A percentile compares a stretch with the other conserved stretches of the same genome.
Evolutionary conservation across 1,140 invertebrate genomes (phyloP).

Genomic region (Trissolcus basalis): DNA sequence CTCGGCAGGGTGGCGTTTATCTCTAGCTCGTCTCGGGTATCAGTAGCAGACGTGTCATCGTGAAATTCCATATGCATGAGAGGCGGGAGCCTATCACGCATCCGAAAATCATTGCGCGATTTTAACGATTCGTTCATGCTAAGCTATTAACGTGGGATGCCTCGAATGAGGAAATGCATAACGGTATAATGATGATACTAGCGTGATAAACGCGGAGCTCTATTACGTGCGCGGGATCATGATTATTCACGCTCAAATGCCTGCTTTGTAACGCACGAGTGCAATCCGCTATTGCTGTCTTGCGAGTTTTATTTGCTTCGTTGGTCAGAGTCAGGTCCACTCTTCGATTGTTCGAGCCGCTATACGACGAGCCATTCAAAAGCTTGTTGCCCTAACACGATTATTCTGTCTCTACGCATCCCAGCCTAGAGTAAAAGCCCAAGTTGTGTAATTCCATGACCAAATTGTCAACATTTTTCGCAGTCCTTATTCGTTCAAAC

Average conservation of each 20-base stretch:
- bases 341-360: constrained; percentile 32
- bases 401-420: constrained; percentile 38
- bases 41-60: constrained; percentile 41
- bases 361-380: constrained; percentile 38
- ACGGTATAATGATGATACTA: constrained; percentile 34
- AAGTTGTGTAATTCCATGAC: constrained; percentile 47
- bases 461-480: constrained; percentile 44
- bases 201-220: constrained; percentile 13
- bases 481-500: neutral
- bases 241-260: constrained; percentile 35
- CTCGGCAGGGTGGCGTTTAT: constrained; percentile 29
- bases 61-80: constrained; percentile 50
- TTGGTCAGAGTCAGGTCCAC: constrained; percentile 9
- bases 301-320: constrained; percentile 45
- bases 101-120: constrained; percentile 35
- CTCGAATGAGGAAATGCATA: constrained; percentile 26
- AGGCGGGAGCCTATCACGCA: constrained; percentile 19
- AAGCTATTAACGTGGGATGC: constrained; percentile 33
- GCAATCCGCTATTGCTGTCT: constrained; percentile 26
- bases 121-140: constrained; percentile 40
- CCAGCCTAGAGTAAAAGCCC: constrained; percentile 29
- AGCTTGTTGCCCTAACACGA: constrained; percentile 43
- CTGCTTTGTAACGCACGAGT: constrained; percentile 23
- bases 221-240: constrained; percentile 35
- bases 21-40: constrained; percentile 45